Evolutionary conservation across 2,113 vertebrate genomes (phyloP), one percentile per base, ranked within the genome.

Genomic region (Onychostoma macrolepis): DNA sequence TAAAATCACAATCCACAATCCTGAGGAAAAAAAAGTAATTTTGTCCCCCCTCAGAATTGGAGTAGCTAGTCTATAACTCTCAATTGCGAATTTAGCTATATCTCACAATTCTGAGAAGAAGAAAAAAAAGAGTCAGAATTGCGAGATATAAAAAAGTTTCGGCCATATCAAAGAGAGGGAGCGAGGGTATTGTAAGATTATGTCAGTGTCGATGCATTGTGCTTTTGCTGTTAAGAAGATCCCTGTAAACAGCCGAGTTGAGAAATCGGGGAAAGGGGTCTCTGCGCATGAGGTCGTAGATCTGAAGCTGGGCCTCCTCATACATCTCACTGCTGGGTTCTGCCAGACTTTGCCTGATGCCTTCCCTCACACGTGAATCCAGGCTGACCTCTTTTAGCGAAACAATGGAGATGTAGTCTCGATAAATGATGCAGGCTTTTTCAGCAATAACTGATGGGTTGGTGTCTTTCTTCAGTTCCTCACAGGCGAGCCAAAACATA

Each of bases 301-400:
- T 99, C 96, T 99, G 98, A 83, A 98, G 96, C 95, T 99, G 98
- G 0, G 98, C 98, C 1, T 99, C 98, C 21, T 99, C 98, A 0
- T 99, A 99, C 69, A 98, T 99, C 92, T 96, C 93, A 0, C 94
- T 95, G 58, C 96, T 97, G 0, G 98, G 98, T 92, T 98, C 97
- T 17, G 96, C 94, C 95, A 99, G 96, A 94, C 92, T 97, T 92
- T 92, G 92, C 93, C 99, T 99, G 92, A 99, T 98, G 88, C 97
- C 96, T 88, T 99, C 98, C 78, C 98, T 48, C n/a, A n/a, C n/a
- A n/a, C n/a, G n/a, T n/a, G n/a, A n/a, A n/a, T n/a, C n/a, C n/a
- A n/a, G n/a, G n/a, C 98, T 99, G 93, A 99, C 98, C 98, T 99
- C 98, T 97, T 98, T 99, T 80, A 98, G 98, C 71, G 98, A 99